Percentiles rank a stretch among this genome's conserved stretches.
Evolutionary conservation across 2,113 vertebrate genomes (phyloP).

Genomic region (Malurus melanocephalus): DNA sequence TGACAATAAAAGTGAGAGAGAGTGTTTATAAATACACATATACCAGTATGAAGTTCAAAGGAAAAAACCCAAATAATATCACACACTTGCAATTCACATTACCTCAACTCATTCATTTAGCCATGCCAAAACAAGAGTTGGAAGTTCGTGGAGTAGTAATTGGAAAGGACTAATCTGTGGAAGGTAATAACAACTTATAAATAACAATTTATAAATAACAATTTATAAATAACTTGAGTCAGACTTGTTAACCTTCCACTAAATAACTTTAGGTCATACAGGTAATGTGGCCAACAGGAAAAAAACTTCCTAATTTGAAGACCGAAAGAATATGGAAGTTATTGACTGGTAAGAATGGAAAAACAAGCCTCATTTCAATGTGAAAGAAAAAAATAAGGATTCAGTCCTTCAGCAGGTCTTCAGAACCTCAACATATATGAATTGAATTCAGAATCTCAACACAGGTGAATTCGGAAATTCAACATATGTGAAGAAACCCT

Average conservation of each 20-base stretch:
- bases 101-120: neutral
- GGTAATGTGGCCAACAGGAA: fast-evolving
- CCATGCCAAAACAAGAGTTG: neutral
- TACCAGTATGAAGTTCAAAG: neutral
- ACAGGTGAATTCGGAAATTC: neutral
- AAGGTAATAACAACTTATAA: neutral
- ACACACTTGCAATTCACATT: neutral
- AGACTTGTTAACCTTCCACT: neutral
- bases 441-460: neutral
- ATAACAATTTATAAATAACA: neutral
- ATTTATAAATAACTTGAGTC: neutral
- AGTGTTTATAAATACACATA: neutral
- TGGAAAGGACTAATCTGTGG: neutral
- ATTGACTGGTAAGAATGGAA: neutral
- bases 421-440: neutral
- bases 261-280: neutral
- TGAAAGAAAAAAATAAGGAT: neutral
- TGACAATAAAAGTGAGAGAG: neutral
- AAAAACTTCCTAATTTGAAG: neutral
- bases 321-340: neutral
- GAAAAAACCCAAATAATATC: neutral
- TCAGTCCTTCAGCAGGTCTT: neutral
- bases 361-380: neutral
- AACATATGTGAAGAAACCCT: neutral
- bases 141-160: neutral